Conservation (phyloP, 2,888 invertebrate genomes). For the Abrostola tripartita region DNA sequence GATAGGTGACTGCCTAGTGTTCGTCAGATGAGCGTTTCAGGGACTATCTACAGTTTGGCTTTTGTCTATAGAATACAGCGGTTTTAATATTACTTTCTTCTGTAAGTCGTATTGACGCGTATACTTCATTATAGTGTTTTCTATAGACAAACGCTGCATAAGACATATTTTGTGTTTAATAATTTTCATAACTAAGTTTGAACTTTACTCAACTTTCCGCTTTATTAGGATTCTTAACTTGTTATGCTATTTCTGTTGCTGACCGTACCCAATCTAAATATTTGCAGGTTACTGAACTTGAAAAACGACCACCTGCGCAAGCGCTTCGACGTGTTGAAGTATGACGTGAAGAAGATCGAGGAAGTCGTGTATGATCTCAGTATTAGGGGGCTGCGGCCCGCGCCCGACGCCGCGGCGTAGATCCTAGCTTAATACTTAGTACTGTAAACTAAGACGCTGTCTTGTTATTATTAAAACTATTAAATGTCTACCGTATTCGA, state of each 20-base stretch:
- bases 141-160: no score
- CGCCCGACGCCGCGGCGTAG: constrained; percentile 37
- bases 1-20: background rate
- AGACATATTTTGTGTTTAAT: no score
- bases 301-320: constrained; percentile 97
- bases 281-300: constrained; percentile 91
- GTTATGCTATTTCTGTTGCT: background rate
- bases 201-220: no score
- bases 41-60: no score
- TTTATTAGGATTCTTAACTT: background rate
- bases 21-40: no score
- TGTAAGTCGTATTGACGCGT: no score
- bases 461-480: background rate
- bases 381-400: constrained; percentile 91
- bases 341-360: constrained; percentile 98
- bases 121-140: no score
- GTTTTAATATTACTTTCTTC: no score
- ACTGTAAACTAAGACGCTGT: background rate
- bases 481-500: no score
- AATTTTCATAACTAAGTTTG: no score
- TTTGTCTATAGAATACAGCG: no score
- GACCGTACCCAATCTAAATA: background rate
- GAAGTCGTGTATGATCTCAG: constrained; percentile 96
- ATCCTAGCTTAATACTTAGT: background rate
- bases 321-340: constrained; percentile 95